Evolutionary conservation across 2,113 vertebrate species (phyloP).

Genomic region (Sula dactylatra): DNA sequence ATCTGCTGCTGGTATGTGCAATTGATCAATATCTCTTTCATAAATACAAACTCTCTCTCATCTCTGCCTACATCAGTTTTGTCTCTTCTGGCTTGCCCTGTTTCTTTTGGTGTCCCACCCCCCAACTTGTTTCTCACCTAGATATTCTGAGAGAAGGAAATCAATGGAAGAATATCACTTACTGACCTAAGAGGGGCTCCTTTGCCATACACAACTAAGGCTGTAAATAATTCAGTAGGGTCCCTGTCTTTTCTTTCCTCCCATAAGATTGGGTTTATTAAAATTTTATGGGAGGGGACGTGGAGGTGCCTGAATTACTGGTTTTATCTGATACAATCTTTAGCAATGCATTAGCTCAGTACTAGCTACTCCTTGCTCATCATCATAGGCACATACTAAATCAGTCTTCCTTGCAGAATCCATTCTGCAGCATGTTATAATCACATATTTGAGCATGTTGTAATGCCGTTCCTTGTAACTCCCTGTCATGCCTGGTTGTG

Average conservation of each 20-base stretch:
- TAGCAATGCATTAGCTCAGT: not conserved
- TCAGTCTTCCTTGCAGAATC: not conserved
- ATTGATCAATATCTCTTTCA: slow-evolving; percentile 14
- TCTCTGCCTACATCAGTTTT: not conserved
- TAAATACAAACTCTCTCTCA: not conserved
- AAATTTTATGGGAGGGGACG: slow-evolving; percentile 66
- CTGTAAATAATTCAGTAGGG: slow-evolving; percentile 75
- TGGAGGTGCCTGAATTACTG: slow-evolving; percentile 17
- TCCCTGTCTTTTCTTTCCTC: slow-evolving; percentile 65
- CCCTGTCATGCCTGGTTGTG: not conserved
- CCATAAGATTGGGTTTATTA: slow-evolving; percentile 68
- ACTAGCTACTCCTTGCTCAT: not conserved
- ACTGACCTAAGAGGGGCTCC: slow-evolving; percentile 49
- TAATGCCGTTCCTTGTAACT: not conserved
- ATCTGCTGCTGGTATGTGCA: not conserved
- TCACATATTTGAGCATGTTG: not conserved
- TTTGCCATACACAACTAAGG: slow-evolving; percentile 8
- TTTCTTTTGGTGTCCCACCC: not conserved
- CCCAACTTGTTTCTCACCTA: slow-evolving; percentile 5
- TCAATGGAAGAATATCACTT: slow-evolving; percentile 67
- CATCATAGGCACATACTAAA: not conserved
- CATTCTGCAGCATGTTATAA: not conserved
- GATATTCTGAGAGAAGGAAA: slow-evolving; percentile 22
- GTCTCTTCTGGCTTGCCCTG: slow-evolving; percentile 4
- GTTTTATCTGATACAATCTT: slow-evolving; percentile 13